These are phyloP conservation scores for Urophycis tenuis DNA, from an alignment of 2,797 vertebrate species.

Conservation along the genomic window DNA sequence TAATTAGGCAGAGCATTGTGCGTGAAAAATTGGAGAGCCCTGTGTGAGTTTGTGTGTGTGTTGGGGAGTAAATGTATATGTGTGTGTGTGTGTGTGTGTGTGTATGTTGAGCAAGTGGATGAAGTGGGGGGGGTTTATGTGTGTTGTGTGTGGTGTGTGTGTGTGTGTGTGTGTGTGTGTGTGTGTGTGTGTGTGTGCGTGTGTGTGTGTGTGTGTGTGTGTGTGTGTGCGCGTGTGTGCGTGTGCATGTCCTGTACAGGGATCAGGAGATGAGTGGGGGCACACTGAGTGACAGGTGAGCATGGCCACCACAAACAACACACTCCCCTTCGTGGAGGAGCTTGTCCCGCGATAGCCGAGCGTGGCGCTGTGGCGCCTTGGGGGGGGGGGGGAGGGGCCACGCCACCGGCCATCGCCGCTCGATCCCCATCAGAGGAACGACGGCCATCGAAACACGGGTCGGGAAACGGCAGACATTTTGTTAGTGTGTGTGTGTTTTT, in stretches of 20 bases:
- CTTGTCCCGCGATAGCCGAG: not conserved
- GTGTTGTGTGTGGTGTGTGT: not conserved
- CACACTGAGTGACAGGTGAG: not conserved
- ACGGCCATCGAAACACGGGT: no score
- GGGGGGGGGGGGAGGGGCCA: no score
- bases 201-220: no score
- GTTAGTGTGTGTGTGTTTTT: no score
- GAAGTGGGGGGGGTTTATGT: not conserved
- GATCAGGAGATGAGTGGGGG: no score
- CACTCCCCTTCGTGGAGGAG: no score
- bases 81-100: constrained; percentile 29
- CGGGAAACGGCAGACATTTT: no score
- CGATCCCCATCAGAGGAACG: not conserved
- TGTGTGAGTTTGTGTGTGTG: constrained; percentile 21
- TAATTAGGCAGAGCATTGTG: constrained; percentile 65
- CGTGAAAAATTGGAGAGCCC: constrained; percentile 57
- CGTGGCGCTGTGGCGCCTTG: not conserved
- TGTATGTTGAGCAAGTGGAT: no score
- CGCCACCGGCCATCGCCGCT: not conserved
- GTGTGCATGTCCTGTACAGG: not conserved
- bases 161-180: constrained; percentile 5
- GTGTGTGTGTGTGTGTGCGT: not conserved
- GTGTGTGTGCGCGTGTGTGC: not conserved
- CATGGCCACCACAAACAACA: not conserved
- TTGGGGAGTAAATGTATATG: constrained; percentile 21